Conservation (phyloP, 2,888 invertebrate species). For the Therioaphis trifolii region DNA sequence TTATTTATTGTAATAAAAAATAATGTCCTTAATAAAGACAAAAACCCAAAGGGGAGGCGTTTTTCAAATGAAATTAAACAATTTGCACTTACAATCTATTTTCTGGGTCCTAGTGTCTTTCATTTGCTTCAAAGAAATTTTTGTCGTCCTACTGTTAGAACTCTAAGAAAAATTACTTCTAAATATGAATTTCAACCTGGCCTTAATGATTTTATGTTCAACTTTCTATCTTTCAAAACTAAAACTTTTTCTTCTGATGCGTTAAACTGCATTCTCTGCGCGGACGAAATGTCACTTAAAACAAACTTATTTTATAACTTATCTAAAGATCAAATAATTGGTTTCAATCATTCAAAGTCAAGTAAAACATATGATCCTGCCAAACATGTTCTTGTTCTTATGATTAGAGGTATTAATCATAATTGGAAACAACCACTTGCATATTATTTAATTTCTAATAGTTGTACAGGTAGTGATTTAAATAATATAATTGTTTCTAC, state of each 20-base stretch:
- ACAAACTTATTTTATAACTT: not conserved
- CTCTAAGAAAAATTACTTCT: not conserved
- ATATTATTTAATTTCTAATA: not conserved
- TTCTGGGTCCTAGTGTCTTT: not conserved
- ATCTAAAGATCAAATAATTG: not conserved
- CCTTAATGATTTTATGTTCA: not conserved
- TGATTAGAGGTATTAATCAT: not conserved
- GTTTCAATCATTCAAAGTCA: no score
- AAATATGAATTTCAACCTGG: not conserved
- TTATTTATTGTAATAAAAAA: not conserved
- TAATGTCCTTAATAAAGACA: not conserved
- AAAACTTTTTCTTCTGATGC: not conserved
- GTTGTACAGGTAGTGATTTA: not conserved
- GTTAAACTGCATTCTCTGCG: not conserved
- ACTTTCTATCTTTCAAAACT: not conserved
- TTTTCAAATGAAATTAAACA: conserved; percentile 11
- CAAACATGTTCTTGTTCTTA: not conserved
- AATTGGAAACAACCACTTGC: conserved; percentile 14
- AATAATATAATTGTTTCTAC: not conserved
- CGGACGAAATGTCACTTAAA: not conserved
- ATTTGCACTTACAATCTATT: not conserved
- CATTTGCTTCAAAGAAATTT: not conserved
- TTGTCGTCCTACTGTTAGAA: not conserved
- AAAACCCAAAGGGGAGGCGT: not conserved
- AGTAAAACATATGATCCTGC: conserved; percentile 7